phyloP scores from a whole-genome alignment of 2,113 vertebrate genomes.

The Myotis brandtii region DNA sequence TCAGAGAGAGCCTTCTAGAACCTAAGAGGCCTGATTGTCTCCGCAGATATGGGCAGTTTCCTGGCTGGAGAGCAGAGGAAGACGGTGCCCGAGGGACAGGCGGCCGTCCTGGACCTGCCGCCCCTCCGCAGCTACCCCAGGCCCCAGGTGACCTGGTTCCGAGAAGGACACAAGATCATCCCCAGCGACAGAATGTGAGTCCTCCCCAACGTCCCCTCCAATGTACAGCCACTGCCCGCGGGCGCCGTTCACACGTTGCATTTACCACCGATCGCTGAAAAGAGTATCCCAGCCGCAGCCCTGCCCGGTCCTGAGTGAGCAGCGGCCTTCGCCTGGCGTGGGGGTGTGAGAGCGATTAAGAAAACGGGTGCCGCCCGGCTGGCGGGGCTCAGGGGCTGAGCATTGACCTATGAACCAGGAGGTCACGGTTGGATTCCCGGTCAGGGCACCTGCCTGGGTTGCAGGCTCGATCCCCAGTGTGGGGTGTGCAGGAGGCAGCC shows the following conservation, averaged over 20 bases:
- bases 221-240: slow-evolving; percentile 57
- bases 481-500: no score
- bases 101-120: slow-evolving; percentile 89
- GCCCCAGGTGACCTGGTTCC: slow-evolving; percentile 95
- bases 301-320: slow-evolving; percentile 55
- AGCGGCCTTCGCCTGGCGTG: slow-evolving; percentile 54
- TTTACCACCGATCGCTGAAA: slow-evolving; percentile 65
- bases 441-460: no score
- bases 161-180: slow-evolving; percentile 96
- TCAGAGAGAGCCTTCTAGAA: background rate
- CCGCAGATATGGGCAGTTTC: slow-evolving; percentile 92
- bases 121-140: slow-evolving; percentile 89
- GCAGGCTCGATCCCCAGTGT: no score
- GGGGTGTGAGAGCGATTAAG: slow-evolving; percentile 63
- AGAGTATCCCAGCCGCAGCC: slow-evolving; percentile 31
- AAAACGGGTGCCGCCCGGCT: slow-evolving; percentile 38
- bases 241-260: slow-evolving; percentile 44
- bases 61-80: slow-evolving; percentile 87
- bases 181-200: slow-evolving; percentile 95
- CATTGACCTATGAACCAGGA: no score
- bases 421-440: no score
- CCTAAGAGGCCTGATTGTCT: slow-evolving; percentile 29
- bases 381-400: no score
- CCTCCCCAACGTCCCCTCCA: background rate
- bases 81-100: slow-evolving; percentile 89